Conservation (phyloP, 2,797 vertebrate genomes). For the Xyrichtys novacula region DNA sequence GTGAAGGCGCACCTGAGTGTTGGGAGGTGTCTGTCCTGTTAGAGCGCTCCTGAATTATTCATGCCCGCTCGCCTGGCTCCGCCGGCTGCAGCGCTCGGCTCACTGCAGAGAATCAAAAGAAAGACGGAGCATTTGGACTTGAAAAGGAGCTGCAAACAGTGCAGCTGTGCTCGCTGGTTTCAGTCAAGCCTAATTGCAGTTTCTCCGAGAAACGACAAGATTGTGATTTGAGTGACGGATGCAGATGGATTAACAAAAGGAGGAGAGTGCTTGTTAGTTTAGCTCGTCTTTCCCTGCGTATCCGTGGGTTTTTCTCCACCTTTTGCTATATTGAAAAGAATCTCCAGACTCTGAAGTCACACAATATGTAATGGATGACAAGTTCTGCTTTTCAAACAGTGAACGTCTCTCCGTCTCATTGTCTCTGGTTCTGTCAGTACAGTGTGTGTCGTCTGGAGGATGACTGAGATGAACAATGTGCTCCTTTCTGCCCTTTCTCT, state of each 20-base stretch:
- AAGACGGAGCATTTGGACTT: not conserved
- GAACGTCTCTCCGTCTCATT: not conserved
- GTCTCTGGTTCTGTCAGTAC: not conserved
- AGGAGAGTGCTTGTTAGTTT: too few species aligned
- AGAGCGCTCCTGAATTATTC: slow-evolving; percentile 65
- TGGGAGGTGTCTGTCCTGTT: slow-evolving; percentile 45
- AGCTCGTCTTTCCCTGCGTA: too few species aligned
- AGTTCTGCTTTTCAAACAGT: too few species aligned
- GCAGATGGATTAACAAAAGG: not conserved
- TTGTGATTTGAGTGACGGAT: not conserved
- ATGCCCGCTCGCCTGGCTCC: slow-evolving; percentile 39
- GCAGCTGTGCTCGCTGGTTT: not conserved
- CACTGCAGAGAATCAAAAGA: slow-evolving; percentile 39
- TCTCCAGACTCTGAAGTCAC: not conserved
- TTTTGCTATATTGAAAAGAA: not conserved
- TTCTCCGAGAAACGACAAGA: slow-evolving; percentile 8
- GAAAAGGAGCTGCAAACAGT: slow-evolving; percentile 10
- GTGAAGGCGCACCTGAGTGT: slow-evolving; percentile 46
- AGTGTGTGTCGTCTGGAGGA: not conserved
- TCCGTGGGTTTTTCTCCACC: too few species aligned
- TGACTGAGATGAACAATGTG: not conserved
- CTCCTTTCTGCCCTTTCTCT: not conserved
- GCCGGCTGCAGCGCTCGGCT: slow-evolving; percentile 29
- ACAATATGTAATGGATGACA: too few species aligned
- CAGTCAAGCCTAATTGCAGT: slow-evolving; percentile 22